Base-by-base conservation (phyloP, 2,113 vertebrate genomes). In the Phylloscopus trochiloides region DNA sequence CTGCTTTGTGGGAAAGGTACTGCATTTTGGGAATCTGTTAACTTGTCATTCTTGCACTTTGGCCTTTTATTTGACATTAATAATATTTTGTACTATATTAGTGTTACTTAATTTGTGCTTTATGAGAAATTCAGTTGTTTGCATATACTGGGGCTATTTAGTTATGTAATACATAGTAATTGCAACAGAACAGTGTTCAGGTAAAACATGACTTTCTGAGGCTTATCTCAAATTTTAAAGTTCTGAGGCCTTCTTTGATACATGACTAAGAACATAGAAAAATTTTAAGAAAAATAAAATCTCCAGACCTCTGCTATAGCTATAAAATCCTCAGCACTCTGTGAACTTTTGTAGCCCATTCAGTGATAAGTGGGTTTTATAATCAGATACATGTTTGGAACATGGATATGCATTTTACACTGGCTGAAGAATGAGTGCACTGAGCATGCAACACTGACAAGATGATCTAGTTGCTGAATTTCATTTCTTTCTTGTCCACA, bases 1-100 rank as follows among this genome's bases (percentile, higher is more conserved):
- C 13, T 59, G 13, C 15, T 47, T 54, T 26, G 18, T 79, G 40
- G 71, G 55, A 80, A 75, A 63, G 43, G 38, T 51, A 12, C 20
- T 71, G 32, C 6, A 1, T 59, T 86, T 78, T 62, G 6, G 5
- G 34, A 86, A 59, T 28, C 40, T 48, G 14, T 14, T 55, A 32
- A 22, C 5, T 73, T 0, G 0, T 59, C 8, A 7, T 73, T 76
- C 67, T 83, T 88, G 26, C 2, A 1, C 26, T 66, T 51, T 80
- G 31, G 15, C 15, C 13, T 20, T 81, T 74, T 78, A 32, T 72
- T 91, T 87, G 63, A 19, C 11, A 13, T 67, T 29, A 42, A n/a
- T 24, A 26, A 17, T n/a, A 4, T 58, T 80, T 28, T 58, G 8
- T 66, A 25, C 42, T 54, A 0, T 32, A 21, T 42, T 75, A 42